Base-by-base conservation (phyloP, 1,140 invertebrate species). In the Eueides isabella region DNA sequence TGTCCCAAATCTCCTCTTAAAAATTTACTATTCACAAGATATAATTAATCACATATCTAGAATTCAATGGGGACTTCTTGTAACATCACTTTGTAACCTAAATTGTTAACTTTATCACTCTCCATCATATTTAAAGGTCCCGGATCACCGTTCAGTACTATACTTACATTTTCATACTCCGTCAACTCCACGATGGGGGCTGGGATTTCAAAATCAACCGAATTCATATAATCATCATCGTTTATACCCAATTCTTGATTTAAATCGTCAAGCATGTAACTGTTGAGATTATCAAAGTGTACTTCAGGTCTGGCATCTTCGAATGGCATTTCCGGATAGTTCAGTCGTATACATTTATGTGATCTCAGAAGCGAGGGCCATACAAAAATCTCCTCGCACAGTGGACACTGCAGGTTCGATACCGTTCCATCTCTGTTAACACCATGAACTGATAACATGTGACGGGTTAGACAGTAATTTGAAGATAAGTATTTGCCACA, bases 21-120 rank as follows among this genome's bases (percentile, higher is more conserved):
- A 63, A 30, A n/a, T n/a, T 16, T 29, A 29, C 5, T 30, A 63
- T 63, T 19, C n/a, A 38, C 29, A 65, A 63, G 16, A 62, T 23
- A 14, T 14, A 16, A 38, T 5, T 2, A 38, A 5, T 16, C 16
- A 16, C 4, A 16, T 30, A 30, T 16, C 61, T 82, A 90, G 79
- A 91, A 91, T 38, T 91, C 88, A 26, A 91, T 87, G 1, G 89
- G 88, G n/a, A 91, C 89, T 74, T 91, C 89, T 67, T 89, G 84
- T 78, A 89, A 78, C 7, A 86, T 72, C 19, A 90, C 65, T 33
- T 85, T 87, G 75, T 84, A 87, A 2, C 77, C 77, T 72, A 78
- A 64, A 41, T 71, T 69, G 9, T 78, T 72, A 28, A 82, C 64
- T 29, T 63, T 44, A 28, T 72, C 29, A 77, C 71, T 71, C 35